phyloP scores from a whole-genome alignment of 2,888 invertebrate genomes.

The Marronus borbonicus region DNA sequence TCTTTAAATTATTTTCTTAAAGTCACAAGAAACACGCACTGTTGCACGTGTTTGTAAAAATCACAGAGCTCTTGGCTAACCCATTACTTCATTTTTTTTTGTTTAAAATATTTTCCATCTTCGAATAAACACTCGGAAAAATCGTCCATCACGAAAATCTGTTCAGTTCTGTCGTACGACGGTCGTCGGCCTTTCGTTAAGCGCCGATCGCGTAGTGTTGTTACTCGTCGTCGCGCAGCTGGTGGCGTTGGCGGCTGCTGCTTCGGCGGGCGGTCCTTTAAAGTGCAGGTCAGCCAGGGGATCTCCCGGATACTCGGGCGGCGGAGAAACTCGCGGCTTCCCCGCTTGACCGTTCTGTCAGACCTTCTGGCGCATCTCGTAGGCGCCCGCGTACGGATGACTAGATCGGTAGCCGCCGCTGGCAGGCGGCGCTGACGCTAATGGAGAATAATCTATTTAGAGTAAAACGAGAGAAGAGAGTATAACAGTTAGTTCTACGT shows the following conservation, averaged over 20 bases:
- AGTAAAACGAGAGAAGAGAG: constrained; percentile 38
- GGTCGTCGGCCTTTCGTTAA: constrained; percentile 44
- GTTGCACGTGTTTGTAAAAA: constrained; percentile 61
- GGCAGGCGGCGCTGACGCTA: constrained; percentile 70
- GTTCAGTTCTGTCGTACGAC: constrained; percentile 40
- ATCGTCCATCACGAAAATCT: neutral
- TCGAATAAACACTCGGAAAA: neutral
- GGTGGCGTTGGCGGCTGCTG: constrained; percentile 35
- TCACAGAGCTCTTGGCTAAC: constrained; percentile 62
- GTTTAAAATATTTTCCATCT: neutral
- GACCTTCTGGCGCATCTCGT: constrained; percentile 86
- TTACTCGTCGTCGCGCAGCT: constrained; percentile 36
- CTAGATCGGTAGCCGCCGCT: constrained; percentile 66
- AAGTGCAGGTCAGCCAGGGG: constrained; percentile 65
- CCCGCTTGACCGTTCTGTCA: constrained; percentile 71
- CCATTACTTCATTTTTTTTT: constrained; percentile 12
- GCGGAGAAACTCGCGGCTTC: constrained; percentile 66
- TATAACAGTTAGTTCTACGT: constrained; percentile 45
- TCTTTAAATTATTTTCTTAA: constrained; percentile 20
- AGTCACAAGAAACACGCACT: constrained; percentile 59
- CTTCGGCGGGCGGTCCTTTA: constrained; percentile 59
- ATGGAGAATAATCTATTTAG: constrained; percentile 65
- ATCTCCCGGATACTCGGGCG: constrained; percentile 69
- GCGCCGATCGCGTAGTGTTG: constrained; percentile 33
- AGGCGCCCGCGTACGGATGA: constrained; percentile 80